Conservation (phyloP, 2,797 vertebrate genomes). For the Macroramphosus scolopax region DNA sequence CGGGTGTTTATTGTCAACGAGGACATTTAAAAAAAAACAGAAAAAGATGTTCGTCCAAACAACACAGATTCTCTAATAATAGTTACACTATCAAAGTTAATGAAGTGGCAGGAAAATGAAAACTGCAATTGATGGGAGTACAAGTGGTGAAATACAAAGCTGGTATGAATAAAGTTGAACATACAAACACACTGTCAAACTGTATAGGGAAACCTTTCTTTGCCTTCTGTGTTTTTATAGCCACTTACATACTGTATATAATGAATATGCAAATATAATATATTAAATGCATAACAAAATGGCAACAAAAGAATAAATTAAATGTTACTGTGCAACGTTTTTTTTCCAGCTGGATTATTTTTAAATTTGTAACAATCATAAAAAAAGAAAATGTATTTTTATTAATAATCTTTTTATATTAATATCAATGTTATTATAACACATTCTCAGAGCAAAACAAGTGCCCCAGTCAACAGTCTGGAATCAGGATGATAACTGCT, state of each 20-base stretch:
- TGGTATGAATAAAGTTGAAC: slow-evolving; percentile 69
- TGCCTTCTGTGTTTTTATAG: slow-evolving; percentile 60
- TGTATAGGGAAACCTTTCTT: slow-evolving; percentile 50
- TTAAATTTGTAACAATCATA: slow-evolving; percentile 72
- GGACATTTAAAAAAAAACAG: slow-evolving; percentile 71
- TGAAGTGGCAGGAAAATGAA: slow-evolving; percentile 62
- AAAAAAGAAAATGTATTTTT: slow-evolving; percentile 58
- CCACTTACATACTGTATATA: slow-evolving; percentile 55
- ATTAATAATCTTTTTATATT: slow-evolving; percentile 68
- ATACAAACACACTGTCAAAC: slow-evolving; percentile 69
- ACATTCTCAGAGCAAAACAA: slow-evolving; percentile 78
- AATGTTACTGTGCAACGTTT: slow-evolving; percentile 78
- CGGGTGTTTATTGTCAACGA: slow-evolving; percentile 80
- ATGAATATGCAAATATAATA: slow-evolving; percentile 74
- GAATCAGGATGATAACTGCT: slow-evolving; percentile 74
- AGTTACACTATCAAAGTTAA: slow-evolving; percentile 74
- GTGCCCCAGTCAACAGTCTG: slow-evolving; percentile 73
- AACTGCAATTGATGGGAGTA: slow-evolving; percentile 66
- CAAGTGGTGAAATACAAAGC: slow-evolving; percentile 70
- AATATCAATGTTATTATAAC: slow-evolving; percentile 75
- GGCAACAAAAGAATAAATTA: slow-evolving; percentile 81
- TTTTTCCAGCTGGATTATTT: slow-evolving; percentile 73
- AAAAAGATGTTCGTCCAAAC: slow-evolving; percentile 67
- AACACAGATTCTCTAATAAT: slow-evolving; percentile 72
- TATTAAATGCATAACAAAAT: slow-evolving; percentile 76